Evolutionary conservation across 1,140 invertebrate species (phyloP).

Genomic region (Eumeta japonica): DNA sequence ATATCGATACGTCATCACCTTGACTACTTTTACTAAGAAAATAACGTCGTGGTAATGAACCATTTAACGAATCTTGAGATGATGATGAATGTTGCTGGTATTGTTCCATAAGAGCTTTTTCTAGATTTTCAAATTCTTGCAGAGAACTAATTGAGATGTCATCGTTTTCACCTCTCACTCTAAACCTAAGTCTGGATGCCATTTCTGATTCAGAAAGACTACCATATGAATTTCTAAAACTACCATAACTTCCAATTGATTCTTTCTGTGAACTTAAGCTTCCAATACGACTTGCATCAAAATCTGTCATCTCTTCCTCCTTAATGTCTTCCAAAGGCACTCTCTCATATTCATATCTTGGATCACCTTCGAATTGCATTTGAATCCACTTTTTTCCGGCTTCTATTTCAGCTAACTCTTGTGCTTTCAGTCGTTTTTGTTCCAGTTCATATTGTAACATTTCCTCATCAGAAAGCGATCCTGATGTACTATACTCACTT

Average conservation of each 20-base stretch:
- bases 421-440: slow-evolving; percentile 62
- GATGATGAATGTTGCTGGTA: slow-evolving; percentile 64
- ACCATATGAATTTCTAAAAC: slow-evolving; percentile 70
- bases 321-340: slow-evolving; percentile 88
- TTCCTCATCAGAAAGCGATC: slow-evolving; percentile 62
- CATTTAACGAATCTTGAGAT: slow-evolving; percentile 76
- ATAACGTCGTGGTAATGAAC: slow-evolving; percentile 69
- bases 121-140: slow-evolving; percentile 91
- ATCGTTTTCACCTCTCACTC: slow-evolving; percentile 81
- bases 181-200: slow-evolving; percentile 74
- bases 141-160: slow-evolving; percentile 88
- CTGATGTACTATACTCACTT: slow-evolving; percentile 60
- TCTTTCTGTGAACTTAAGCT: slow-evolving; percentile 79
- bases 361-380: slow-evolving; percentile 76
- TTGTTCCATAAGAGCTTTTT: slow-evolving; percentile 69
- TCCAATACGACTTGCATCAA: slow-evolving; percentile 78
- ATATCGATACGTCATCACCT: slow-evolving; percentile 87
- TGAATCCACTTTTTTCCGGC: slow-evolving; percentile 85
- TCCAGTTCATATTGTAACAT: slow-evolving; percentile 73
- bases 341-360: slow-evolving; percentile 70
- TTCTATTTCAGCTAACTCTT: slow-evolving; percentile 64
- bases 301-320: slow-evolving; percentile 83
- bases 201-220: slow-evolving; percentile 85
- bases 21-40: slow-evolving; percentile 68
- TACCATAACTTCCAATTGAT: slow-evolving; percentile 74